phyloP scores from a whole-genome alignment of 2,113 vertebrate genomes.

The Probosciger aterrimus region DNA sequence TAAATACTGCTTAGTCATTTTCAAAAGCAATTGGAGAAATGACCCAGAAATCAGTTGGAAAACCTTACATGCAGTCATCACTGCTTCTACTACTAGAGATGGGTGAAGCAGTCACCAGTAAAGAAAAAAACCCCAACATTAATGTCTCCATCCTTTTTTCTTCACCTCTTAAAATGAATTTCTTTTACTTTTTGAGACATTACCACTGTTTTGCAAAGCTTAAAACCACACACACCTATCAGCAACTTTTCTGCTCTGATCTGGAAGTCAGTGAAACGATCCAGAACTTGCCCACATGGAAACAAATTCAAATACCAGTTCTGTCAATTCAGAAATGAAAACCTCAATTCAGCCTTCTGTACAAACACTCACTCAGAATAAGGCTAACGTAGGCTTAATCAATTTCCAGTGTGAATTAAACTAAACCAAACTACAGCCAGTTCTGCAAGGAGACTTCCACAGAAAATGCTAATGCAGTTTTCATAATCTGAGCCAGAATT shows the following conservation, averaged over 20 bases:
- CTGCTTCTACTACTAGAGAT: neutral
- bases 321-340: neutral
- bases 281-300: neutral
- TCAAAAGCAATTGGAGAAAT: slow-evolving; percentile 2
- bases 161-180: neutral
- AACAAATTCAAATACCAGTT: neutral
- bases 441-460: neutral
- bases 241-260: neutral
- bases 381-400: neutral
- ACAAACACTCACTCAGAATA: neutral
- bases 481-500: neutral
- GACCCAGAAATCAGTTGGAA: slow-evolving; percentile 31
- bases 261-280: neutral
- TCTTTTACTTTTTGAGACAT: neutral
- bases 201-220: neutral
- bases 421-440: neutral
- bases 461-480: rapidly evolving
- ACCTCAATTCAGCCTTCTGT: neutral
- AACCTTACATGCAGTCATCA: neutral
- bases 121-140: neutral
- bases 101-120: neutral
- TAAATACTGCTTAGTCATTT: slow-evolving; percentile 31
- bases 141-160: neutral
- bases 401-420: neutral
- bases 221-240: rapidly evolving